Conservation (phyloP, 2,113 vertebrate species). For the Vombatus ursinus region DNA sequence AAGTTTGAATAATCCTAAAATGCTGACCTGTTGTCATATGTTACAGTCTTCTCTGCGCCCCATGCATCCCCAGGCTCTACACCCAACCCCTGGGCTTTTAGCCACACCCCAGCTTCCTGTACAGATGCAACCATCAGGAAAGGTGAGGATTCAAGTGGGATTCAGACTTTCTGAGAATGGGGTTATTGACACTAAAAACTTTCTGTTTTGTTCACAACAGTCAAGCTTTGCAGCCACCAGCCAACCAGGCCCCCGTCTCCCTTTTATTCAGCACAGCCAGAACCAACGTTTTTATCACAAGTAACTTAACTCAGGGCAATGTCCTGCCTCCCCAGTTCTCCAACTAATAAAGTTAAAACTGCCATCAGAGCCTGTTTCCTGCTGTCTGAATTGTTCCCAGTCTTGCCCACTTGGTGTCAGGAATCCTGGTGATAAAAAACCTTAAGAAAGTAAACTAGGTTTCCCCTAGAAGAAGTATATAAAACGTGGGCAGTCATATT, state of each 20-base stretch:
- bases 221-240: conserved; percentile 88
- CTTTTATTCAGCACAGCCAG: conserved; percentile 89
- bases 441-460: neutral
- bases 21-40: conserved; percentile 13
- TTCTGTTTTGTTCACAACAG: conserved; percentile 71
- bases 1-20: neutral
- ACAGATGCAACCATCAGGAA: conserved; percentile 89
- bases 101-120: conserved; percentile 88
- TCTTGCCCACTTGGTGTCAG: neutral
- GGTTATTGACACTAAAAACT: neutral
- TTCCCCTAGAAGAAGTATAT: conserved; percentile 10
- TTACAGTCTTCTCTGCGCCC: conserved; percentile 88
- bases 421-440: no score
- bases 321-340: neutral
- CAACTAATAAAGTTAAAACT: conserved; percentile 68
- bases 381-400: conserved; percentile 50
- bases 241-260: conserved; percentile 87
- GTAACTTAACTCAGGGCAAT: conserved; percentile 52
- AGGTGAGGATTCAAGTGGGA: conserved; percentile 82
- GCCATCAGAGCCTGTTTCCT: conserved; percentile 23
- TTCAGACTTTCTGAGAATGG: neutral
- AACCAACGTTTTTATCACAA: conserved; percentile 93
- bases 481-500: conserved; percentile 74
- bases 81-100: conserved; percentile 89
- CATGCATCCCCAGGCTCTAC: conserved; percentile 91